These are phyloP conservation scores for Athalia circularis DNA, from an alignment of 2,888 invertebrate species.

Conservation along the genomic window DNA sequence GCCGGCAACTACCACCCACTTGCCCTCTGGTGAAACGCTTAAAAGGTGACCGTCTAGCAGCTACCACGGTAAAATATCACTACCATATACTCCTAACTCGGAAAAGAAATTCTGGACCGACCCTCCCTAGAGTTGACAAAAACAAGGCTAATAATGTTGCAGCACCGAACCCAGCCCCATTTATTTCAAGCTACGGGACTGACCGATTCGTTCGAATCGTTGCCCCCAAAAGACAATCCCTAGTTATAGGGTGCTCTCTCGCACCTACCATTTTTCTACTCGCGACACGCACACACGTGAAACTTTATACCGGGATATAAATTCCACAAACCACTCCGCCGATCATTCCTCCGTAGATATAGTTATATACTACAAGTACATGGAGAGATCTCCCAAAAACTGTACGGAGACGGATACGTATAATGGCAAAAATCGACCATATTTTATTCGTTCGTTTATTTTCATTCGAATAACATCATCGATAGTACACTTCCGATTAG, in stretches of 20 bases:
- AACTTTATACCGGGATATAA: constrained; percentile 25
- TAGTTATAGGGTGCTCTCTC: too few relatives aligned
- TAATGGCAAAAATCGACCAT: neutral
- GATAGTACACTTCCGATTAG: neutral
- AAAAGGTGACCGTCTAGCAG: constrained; percentile 50
- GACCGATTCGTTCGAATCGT: constrained; percentile 59
- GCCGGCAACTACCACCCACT: constrained; percentile 60
- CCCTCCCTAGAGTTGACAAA: constrained; percentile 61
- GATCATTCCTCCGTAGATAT: constrained; percentile 5
- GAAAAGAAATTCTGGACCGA: constrained; percentile 37
- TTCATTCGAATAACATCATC: neutral
- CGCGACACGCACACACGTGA: neutral
- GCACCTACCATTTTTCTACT: neutral
- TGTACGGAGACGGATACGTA: neutral
- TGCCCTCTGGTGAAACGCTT: constrained; percentile 51
- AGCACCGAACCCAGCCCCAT: constrained; percentile 26
- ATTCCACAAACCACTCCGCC: constrained; percentile 11
- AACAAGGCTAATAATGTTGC: constrained; percentile 67
- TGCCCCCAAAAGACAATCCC: constrained; percentile 48
- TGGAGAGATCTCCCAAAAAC: too few relatives aligned
- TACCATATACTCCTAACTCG: constrained; percentile 49
- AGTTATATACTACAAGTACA: neutral
- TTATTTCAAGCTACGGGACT: constrained; percentile 37
- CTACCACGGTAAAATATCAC: constrained; percentile 64
- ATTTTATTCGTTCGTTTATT: neutral